A percentile compares a stretch with the other conserved stretches of the same genome.
phyloP scores from a whole-genome alignment of 2,888 invertebrate species.

The Gnatocerus cornutus region DNA sequence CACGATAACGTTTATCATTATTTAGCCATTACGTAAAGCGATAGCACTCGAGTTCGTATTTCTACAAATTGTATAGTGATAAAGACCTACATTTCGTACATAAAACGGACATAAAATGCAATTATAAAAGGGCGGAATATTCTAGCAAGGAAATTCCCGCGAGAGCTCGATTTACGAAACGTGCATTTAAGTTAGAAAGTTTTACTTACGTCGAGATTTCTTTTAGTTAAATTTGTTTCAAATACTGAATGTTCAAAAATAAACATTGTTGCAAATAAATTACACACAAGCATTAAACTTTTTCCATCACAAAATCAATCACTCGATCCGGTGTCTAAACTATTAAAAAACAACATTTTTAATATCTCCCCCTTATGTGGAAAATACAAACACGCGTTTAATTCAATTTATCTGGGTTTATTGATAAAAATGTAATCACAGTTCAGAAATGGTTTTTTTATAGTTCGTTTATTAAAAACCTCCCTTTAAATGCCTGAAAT shows the following conservation, averaged over 20 bases:
- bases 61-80: conserved; percentile 50
- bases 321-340: not conserved
- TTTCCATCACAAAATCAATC: conserved; percentile 22
- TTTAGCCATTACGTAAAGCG: conserved; percentile 34
- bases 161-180: conserved; percentile 50
- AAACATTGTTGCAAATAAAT: conserved; percentile 32
- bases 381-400: conserved; percentile 30
- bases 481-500: conserved; percentile 9
- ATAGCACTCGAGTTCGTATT: conserved; percentile 43
- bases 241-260: conserved; percentile 36
- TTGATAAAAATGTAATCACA: conserved; percentile 37
- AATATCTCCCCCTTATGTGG: conserved; percentile 25
- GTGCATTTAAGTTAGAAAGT: conserved; percentile 50
- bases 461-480: conserved; percentile 34
- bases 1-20: conserved; percentile 21
- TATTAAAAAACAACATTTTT: conserved; percentile 30
- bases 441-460: conserved; percentile 29
- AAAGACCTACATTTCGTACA: conserved; percentile 49
- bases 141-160: conserved; percentile 47
- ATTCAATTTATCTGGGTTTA: conserved; percentile 32
- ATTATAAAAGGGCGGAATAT: conserved; percentile 52
- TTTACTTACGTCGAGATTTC: conserved; percentile 48
- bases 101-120: conserved; percentile 50
- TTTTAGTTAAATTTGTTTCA: conserved; percentile 52
- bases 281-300: conserved; percentile 15